Base-by-base conservation (phyloP, 2,888 invertebrate species). In the Dasypogon diadema region DNA sequence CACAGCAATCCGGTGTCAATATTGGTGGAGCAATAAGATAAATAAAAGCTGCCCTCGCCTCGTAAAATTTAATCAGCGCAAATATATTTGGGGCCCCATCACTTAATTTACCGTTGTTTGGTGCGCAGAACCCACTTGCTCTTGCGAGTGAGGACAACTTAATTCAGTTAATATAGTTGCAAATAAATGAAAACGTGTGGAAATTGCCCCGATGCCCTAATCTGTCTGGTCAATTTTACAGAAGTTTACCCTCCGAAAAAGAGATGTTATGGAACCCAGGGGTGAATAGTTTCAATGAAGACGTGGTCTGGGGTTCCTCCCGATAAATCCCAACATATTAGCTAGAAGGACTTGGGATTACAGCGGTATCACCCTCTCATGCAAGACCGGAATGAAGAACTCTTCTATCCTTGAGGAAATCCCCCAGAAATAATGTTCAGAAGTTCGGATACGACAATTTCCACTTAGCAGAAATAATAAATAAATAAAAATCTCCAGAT, bases 251-350 rank as follows among this genome's bases (percentile, higher is more conserved):
- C 12, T 1, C 16, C 16, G 34, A 60, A 30, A 18, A 37, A 37
- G 21, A 37, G 37, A 60, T 12, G 26, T 42, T 60, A 60, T 60
- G 37, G 60, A 60, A 37, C 58, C 16, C 37, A 24, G 18, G 37
- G 60, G 37, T 60, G 37, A 60, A 37, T 21, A 60, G 34, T 60
- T 30, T 60, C 60, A 14, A 60, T 60, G 37, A 37, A 60, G 37
- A 37, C 60, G 60, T 37, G 22, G 16, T 10, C 37, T 58, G 58
- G 26, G 10, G 34, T 37, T 60, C 34, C 37, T 21, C 37, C 5
- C 37, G 37, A 60, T 60, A 60, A 60, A 21, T 37, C 14, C 5
- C 18, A 16, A 37, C 60, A 37, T 22, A 60, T 37, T 37, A 60
- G 37, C 37, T 37, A 37, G 18, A 60, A 60, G 37, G 21, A 37